Base-by-base conservation (phyloP, 2,113 vertebrate genomes). In the Theristicus caerulescens region DNA sequence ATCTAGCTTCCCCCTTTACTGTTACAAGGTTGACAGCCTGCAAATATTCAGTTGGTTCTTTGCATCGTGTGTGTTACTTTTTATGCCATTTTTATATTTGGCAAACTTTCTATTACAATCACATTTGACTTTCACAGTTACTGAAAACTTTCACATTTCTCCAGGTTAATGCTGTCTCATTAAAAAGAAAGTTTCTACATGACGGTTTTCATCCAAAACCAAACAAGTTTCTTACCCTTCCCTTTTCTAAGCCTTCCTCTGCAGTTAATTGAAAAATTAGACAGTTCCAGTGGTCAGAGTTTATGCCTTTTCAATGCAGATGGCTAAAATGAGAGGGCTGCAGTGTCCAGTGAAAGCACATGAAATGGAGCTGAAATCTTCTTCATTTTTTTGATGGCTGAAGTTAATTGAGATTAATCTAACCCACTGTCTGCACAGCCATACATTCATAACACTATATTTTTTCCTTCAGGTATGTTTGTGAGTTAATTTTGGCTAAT, bases 401-500 rank as follows among this genome's bases (percentile, higher is more conserved):
- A 27, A 90, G 46, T 8, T 78, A 82, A 72, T 2, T 54, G 38
- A 85, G 65, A 58, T 49, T 2, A 79, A 34, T 51, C 66, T 38
- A 76, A 76, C 16, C 10, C 38, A 17, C 5, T 38, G 20, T 22
- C 38, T 44, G 25, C 47, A 57, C 52, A 85, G 51, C 14, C 38
- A 40, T 17, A 29, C n/a, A 17, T 46, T 51, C 1, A 0, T 16
- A 62, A 29, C 44, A n/a, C 0, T 3, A 32, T 6, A 1, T 19
- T 51, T 82, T 69, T 47, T 32, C 24, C 47, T 82, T 62, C 24
- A 54, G 31, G 62, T 6, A 47, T 1, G 9, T 82, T 76, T 76
- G 19, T 10, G 20, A 83, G 16, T 69, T 82, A 46, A 55, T 69
- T 94, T 64, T n/a, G 58, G 18, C 54, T 80, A 16, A 80, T 86